Percentiles rank a stretch among this genome's conserved stretches.
These are phyloP conservation scores for Chloromyia formosa DNA, from an alignment of 2,888 invertebrate genomes.

Conservation along the genomic window DNA sequence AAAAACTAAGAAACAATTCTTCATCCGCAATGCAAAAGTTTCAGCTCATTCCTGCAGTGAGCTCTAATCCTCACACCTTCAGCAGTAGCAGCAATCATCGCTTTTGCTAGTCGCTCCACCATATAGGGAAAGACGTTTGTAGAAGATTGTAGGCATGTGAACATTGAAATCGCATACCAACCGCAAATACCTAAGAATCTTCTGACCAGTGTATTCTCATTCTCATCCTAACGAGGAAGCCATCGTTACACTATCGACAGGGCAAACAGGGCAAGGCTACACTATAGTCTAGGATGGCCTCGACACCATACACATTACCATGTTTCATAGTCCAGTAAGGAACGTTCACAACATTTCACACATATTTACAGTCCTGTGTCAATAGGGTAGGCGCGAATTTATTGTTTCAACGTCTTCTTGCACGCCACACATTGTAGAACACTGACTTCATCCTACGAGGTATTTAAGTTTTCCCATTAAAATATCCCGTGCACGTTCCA, in stretches of 20 bases:
- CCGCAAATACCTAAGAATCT: slow-evolving; percentile 35
- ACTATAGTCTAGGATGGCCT: slow-evolving; percentile 30
- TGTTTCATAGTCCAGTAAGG: slow-evolving; percentile 14
- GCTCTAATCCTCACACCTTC: slow-evolving; percentile 29
- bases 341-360: slow-evolving; percentile 7
- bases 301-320: background rate
- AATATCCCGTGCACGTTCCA: slow-evolving; percentile 50
- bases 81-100: slow-evolving; percentile 40
- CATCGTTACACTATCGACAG: background rate
- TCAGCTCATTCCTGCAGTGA: slow-evolving; percentile 9
- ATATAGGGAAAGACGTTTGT: slow-evolving; percentile 34
- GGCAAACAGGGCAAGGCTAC: slow-evolving; percentile 38
- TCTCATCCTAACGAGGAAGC: slow-evolving; percentile 9
- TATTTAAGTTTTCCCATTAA: slow-evolving; percentile 51
- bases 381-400: slow-evolving; percentile 16
- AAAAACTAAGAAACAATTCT: too few species aligned
- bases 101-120: slow-evolving; percentile 26
- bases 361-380: slow-evolving; percentile 7
- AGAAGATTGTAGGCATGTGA: slow-evolving; percentile 36
- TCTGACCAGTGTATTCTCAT: slow-evolving; percentile 40
- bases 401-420: background rate
- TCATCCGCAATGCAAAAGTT: too few species aligned
- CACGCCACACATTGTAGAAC: background rate
- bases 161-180: slow-evolving; percentile 43
- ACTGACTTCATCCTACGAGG: background rate